A percentile compares a stretch with the other conserved stretches of the same genome.
These are phyloP conservation scores for Carettochelys insculpta DNA, from an alignment of 2,113 vertebrate species.

Conservation along the genomic window DNA sequence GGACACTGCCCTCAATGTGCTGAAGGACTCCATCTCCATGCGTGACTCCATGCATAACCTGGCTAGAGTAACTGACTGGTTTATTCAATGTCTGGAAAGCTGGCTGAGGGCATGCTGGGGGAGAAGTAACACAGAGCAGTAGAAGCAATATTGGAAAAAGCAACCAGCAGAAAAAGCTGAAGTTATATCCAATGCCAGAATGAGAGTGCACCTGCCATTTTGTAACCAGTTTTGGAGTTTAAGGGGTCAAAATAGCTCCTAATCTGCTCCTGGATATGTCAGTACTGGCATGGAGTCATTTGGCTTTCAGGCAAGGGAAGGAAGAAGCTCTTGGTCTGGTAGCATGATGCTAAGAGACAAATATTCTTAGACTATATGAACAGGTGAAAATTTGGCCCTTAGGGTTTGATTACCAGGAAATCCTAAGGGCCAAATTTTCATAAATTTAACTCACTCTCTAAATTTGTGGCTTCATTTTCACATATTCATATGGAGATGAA, in stretches of 20 bases:
- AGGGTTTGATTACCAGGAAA: too few species aligned
- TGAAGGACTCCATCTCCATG: not conserved
- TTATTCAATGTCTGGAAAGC: not conserved
- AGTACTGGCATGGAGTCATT: not conserved
- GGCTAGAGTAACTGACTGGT: not conserved
- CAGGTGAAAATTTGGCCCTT: too few species aligned
- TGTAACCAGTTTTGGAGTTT: not conserved
- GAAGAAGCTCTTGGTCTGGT: not conserved
- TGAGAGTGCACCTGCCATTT: not conserved
- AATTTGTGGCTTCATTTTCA: constrained; percentile 6
- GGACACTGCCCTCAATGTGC: not conserved
- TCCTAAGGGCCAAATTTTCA: not conserved
- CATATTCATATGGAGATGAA: too few species aligned
- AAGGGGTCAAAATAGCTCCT: not conserved
- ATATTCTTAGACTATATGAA: not conserved
- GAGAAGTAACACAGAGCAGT: not conserved
- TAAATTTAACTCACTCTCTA: not conserved
- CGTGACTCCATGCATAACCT: too few species aligned
- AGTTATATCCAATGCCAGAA: not conserved
- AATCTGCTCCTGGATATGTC: not conserved
- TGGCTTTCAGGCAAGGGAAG: not conserved
- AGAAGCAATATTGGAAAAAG: not conserved
- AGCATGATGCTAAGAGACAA: not conserved
- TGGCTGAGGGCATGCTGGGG: not conserved
- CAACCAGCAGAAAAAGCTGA: not conserved